phyloP scores from a whole-genome alignment of 2,113 vertebrate species.

The Gavia stellata region DNA sequence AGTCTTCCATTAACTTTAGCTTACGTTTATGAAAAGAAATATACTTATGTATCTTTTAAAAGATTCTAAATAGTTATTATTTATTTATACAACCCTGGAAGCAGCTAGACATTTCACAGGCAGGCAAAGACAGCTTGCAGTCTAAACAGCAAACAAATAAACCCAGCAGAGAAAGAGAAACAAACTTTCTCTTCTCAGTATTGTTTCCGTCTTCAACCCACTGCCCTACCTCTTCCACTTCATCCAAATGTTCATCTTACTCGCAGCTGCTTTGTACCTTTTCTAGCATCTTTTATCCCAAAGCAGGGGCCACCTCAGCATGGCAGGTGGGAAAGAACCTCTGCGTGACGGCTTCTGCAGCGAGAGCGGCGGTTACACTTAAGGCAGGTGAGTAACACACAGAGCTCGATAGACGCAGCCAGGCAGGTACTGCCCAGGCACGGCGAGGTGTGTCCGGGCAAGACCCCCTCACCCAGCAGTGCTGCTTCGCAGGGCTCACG shows the following conservation, averaged over 20 bases:
- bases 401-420: fast-evolving
- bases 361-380: fast-evolving
- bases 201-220: background rate
- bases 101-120: background rate
- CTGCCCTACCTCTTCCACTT: background rate
- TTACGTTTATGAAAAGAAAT: conserved; percentile 61
- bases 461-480: too few species aligned
- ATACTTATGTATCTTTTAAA: conserved; percentile 51
- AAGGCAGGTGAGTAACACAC: background rate
- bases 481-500: too few species aligned
- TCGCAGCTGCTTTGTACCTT: background rate
- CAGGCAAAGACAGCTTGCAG: background rate
- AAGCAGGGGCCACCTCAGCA: background rate
- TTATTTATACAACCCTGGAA: conserved; percentile 43
- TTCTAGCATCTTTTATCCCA: fast-evolving
- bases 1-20: conserved; percentile 54
- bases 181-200: background rate
- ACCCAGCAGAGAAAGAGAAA: background rate
- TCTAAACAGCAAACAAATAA: background rate
- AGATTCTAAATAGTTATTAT: conserved; percentile 44
- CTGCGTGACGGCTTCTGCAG: background rate
- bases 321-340: too few species aligned
- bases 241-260: fast-evolving
- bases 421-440: background rate
- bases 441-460: fast-evolving